These are phyloP conservation scores for Forbesichthys agassizii DNA, from an alignment of 2,113 vertebrate genomes.

Conservation along the genomic window DNA sequence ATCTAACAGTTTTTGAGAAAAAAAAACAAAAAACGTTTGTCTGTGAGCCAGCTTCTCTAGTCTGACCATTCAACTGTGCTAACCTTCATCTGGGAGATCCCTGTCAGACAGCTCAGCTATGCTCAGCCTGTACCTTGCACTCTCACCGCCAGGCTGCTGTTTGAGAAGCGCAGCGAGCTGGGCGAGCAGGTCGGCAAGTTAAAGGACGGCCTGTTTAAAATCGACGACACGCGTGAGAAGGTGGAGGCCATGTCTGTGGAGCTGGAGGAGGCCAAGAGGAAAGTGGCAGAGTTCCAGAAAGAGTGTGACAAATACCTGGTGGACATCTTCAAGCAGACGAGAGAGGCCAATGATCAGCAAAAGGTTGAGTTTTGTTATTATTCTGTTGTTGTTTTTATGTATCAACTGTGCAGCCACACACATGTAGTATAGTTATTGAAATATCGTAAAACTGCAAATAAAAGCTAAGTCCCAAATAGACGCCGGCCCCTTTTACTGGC, in stretches of 20 bases:
- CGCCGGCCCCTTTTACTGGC: too few species aligned
- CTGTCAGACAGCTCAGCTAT: neutral
- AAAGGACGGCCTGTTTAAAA: constrained; percentile 83
- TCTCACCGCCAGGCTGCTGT: constrained; percentile 74
- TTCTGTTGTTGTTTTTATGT: too few species aligned
- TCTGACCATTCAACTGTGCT: too few species aligned
- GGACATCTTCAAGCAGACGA: constrained; percentile 84
- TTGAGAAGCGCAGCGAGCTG: constrained; percentile 83
- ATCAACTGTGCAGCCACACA: too few species aligned
- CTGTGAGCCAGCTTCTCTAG: too few species aligned
- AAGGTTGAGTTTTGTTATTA: constrained; percentile 63
- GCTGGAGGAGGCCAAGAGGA: constrained; percentile 83
- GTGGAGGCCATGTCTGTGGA: constrained; percentile 88
- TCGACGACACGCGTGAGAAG: constrained; percentile 84
- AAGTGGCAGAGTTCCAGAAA: constrained; percentile 85
- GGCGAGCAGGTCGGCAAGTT: constrained; percentile 84
- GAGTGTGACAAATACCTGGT: constrained; percentile 86
- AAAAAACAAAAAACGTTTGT: too few species aligned
- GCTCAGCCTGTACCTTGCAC: neutral
- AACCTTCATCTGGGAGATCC: too few species aligned
- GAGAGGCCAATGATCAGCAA: constrained; percentile 84
- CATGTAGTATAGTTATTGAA: too few species aligned
- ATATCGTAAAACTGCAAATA: too few species aligned
- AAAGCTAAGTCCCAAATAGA: too few species aligned
- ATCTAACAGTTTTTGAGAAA: too few species aligned